Evolutionary conservation across 2,113 vertebrate species (phyloP).

Genomic region (Oenanthe oenanthe): DNA sequence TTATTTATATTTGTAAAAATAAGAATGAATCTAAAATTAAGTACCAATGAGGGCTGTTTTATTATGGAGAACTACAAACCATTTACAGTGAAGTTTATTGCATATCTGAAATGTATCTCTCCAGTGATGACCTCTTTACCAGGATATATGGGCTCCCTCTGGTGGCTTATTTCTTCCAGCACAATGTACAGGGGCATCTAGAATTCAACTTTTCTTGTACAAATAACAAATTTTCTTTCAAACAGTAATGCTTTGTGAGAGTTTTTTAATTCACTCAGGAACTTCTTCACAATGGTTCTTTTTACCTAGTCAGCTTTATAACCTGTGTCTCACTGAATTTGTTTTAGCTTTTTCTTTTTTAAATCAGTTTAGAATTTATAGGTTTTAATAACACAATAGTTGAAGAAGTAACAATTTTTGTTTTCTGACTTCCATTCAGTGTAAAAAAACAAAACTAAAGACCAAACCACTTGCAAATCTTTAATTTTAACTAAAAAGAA

Average conservation of each 20-base stretch:
- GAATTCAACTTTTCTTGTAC: background rate
- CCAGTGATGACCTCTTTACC: background rate
- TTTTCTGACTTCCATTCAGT: background rate
- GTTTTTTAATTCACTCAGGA: background rate
- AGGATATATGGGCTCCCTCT: slow-evolving; percentile 38
- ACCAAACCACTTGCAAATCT: background rate
- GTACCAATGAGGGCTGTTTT: background rate
- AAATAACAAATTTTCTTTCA: background rate
- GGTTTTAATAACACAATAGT: background rate
- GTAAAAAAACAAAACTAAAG: background rate
- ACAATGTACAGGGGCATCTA: rapidly evolving
- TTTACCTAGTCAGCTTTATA: background rate
- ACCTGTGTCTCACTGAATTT: background rate
- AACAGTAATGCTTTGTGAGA: background rate
- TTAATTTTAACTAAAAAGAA: background rate
- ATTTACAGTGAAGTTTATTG: background rate
- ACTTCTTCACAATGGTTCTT: background rate
- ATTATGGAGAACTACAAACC: background rate
- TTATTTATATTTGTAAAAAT: background rate
- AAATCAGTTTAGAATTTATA: background rate
- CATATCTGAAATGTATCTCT: background rate
- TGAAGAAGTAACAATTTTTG: background rate
- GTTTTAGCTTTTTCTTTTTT: background rate
- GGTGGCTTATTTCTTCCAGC: background rate
- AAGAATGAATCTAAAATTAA: background rate